Base-by-base conservation (phyloP, 2,797 vertebrate species). In the Fratercula arctica region DNA sequence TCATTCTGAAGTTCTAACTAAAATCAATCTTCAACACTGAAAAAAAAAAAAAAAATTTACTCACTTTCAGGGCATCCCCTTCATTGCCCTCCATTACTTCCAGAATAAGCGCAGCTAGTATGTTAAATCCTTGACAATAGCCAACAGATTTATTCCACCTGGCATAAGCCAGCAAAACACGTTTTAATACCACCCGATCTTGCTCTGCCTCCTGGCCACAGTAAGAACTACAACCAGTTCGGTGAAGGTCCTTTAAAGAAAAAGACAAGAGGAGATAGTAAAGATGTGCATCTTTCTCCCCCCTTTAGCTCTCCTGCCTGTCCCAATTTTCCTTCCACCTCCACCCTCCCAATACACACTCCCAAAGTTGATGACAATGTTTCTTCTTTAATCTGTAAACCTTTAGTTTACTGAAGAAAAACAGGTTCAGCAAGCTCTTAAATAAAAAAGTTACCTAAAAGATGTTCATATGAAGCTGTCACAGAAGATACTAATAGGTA, bases 41-140 rank as follows among this genome's bases (percentile, higher is more conserved):
- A 78, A 76, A 63, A 79, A n/a, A 24, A n/a, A 24, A n/a, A 60
- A 48, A 21, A 0, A 50, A 6, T 57, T 48, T 87, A 98, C 98
- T 97, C 74, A 99, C 99, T 98, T 99, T 99, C 17, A 99, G 97
- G 1, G 99, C 99, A 45, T 99, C 99, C 13, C 99, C 99, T 98
- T 99, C 99, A 6, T 98, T 98, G 87, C 99, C 99, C 90, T 99
- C 99, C 48, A 99, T 99, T n/a, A 99, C 99, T 95, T 99, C 99
- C 95, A 99, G 98, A 54, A 99, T 99, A 28, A 99, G 99, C 0
- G 99, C 99, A 20, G 99, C 99, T 86, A 99, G 97, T 23, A 99
- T 99, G 85, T 99, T 99, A 96, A 99, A 99, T 43, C 99, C 99
- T 96, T 99, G 99, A 95, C 99, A 99, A 96, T 99, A 99, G 39